Conservation (phyloP, 1,140 invertebrate genomes). For the Orchesella cincta region DNA sequence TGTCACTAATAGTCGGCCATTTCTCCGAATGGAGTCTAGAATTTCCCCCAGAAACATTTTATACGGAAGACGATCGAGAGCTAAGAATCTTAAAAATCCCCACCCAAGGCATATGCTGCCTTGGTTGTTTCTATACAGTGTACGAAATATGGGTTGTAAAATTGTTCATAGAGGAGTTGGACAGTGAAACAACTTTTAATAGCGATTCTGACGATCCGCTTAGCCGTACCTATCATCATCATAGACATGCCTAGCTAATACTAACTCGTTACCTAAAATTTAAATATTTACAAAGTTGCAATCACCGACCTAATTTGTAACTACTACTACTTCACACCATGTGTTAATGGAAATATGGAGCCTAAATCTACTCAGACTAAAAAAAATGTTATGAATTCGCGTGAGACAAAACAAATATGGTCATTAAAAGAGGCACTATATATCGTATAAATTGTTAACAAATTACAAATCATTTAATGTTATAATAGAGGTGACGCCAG, state of each 20-base stretch:
- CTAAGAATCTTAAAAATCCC: constrained; percentile 34
- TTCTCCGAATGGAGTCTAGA: constrained; percentile 20
- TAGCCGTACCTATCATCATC: constrained; percentile 16
- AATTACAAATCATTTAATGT: too few relatives aligned
- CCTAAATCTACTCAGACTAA: too few relatives aligned
- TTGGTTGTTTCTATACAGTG: constrained; percentile 42
- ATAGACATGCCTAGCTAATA: constrained; percentile 14
- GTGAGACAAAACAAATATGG: too few relatives aligned
- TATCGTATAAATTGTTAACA: too few relatives aligned
- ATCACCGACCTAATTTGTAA: neutral
- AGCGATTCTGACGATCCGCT: constrained; percentile 18
- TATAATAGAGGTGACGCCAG: too few relatives aligned
- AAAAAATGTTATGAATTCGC: too few relatives aligned
- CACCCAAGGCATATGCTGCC: constrained; percentile 33
- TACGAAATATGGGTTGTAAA: constrained; percentile 43
- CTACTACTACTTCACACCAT: too few relatives aligned
- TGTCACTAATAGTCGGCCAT: constrained; percentile 25
- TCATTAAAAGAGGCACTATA: too few relatives aligned
- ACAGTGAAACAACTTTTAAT: constrained; percentile 28
- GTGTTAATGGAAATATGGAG: too few relatives aligned
- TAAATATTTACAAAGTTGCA: neutral
- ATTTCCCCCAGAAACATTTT: constrained; percentile 25
- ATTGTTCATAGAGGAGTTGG: constrained; percentile 40
- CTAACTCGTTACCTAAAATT: neutral
- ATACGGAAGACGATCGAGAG: constrained; percentile 7